Evolutionary conservation across 2,797 vertebrate species (phyloP).

Genomic region (Zenarchopterus dispar): DNA sequence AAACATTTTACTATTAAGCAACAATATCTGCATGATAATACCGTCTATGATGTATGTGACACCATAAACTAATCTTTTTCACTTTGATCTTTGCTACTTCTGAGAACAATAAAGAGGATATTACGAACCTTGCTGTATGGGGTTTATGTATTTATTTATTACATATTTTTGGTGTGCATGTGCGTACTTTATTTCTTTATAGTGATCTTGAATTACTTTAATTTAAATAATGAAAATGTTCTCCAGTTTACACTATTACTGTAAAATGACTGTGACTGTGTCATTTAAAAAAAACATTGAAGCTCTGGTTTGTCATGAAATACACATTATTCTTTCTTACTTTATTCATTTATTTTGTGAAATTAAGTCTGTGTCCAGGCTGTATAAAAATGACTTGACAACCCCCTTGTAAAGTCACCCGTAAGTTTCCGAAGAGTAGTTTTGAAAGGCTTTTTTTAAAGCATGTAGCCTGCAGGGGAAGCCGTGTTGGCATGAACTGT

Average conservation of each 20-base stretch:
- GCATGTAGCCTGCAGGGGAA: no score
- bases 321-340: no score
- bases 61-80: conserved; percentile 64
- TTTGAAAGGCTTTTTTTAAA: no score
- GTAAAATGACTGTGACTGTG: neutral
- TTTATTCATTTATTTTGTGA: no score
- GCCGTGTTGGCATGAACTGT: no score
- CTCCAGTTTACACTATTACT: neutral
- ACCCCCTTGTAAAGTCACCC: no score
- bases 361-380: no score
- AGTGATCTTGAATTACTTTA: neutral
- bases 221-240: neutral
- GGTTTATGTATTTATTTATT: neutral
- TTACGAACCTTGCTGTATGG: conserved; percentile 3
- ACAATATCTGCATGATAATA: conserved; percentile 69
- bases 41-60: conserved; percentile 59
- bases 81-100: conserved; percentile 74
- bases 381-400: no score
- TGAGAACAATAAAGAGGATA: conserved; percentile 71
- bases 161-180: neutral
- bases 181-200: neutral
- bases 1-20: conserved; percentile 2
- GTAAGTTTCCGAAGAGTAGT: no score
- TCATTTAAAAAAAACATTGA: neutral
- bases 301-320: neutral